Evolutionary conservation across 2,113 vertebrate species (phyloP), one percentile per base, ranked within the genome.

Genomic region (Micronycteris hirsuta): DNA sequence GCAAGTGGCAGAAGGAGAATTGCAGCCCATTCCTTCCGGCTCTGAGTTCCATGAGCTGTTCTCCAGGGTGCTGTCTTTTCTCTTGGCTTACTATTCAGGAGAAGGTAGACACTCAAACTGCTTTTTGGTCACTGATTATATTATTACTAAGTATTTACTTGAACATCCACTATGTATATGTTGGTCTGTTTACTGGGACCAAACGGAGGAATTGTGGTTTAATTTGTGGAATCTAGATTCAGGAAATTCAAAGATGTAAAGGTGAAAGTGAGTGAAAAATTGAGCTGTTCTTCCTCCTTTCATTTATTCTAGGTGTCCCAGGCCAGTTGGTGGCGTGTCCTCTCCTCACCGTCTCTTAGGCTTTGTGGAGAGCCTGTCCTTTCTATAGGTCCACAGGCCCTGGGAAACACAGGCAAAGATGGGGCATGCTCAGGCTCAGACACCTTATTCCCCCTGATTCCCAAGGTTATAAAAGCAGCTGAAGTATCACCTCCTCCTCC

Each of bases 391-490:
- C 41, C 43, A 45, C 36, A 74, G 63, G 14, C 36, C 26, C 82
- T 47, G 43, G 43, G 38, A 93, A 86, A 83, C 12, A 19, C 14
- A 3, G 26, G 31, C 43, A 71, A 82, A 86, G n/a, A 47, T 19
- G 38, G 52, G 12, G 7, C 54, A 47, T 70, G n/a, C 22, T 87
- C 1, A 1, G 31, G 19, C 80, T 94, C 47, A 52, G 43, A 91
- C 22, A 41, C 31, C 31, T 94, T 36, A 24, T 86, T 90, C 87
- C 67, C 85, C 31, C 26, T 94, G 36, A 45, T 83, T 90, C 92
- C 71, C 88, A 82, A 92, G 52, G 9, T 61, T 91, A 31, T 92
- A 83, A 93, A 95, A 91, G 47, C 31, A 78, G 78, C 24, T 86
- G 86, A 84, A 82, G 41, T 56, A 45, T 86, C 61, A 78, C 33